Evolutionary conservation across 2,113 vertebrate species (phyloP).

Genomic region (Clinocottus analis): DNA sequence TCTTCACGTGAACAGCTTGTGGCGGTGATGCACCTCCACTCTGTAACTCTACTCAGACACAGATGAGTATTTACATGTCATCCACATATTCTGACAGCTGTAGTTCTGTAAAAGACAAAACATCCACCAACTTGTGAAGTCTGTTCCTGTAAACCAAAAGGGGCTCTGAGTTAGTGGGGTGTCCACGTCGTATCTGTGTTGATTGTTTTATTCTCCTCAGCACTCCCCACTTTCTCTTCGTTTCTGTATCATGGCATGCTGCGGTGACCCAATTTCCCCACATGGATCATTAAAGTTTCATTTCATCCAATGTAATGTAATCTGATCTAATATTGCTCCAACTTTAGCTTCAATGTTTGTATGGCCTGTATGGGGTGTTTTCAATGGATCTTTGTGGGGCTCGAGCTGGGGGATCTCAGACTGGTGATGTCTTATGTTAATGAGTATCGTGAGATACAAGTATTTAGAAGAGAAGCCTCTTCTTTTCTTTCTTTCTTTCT

Average conservation of each 20-base stretch:
- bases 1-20: slow-evolving; percentile 15
- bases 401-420: not conserved
- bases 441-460: not conserved
- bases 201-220: not conserved
- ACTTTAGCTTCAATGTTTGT: slow-evolving; percentile 23
- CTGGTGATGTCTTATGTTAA: not conserved
- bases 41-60: not conserved
- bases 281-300: slow-evolving; percentile 40
- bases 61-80: not conserved
- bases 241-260: slow-evolving; percentile 6
- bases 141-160: not conserved
- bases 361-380: not conserved
- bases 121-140: not conserved
- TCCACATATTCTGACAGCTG: not conserved
- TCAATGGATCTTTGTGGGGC: not conserved
- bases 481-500: not conserved
- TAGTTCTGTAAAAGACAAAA: not conserved
- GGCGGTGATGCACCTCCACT: not conserved
- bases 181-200: not conserved
- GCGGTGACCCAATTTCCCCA: slow-evolving; percentile 43
- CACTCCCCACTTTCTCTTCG: not conserved
- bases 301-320: slow-evolving; percentile 22
- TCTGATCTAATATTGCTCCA: slow-evolving; percentile 36
- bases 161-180: not conserved
- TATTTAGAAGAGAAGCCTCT: not conserved